Percentiles rank a stretch among this genome's conserved stretches.
Conservation (phyloP, 2,888 invertebrate genomes). For the Chrysina gloriosa region DNA sequence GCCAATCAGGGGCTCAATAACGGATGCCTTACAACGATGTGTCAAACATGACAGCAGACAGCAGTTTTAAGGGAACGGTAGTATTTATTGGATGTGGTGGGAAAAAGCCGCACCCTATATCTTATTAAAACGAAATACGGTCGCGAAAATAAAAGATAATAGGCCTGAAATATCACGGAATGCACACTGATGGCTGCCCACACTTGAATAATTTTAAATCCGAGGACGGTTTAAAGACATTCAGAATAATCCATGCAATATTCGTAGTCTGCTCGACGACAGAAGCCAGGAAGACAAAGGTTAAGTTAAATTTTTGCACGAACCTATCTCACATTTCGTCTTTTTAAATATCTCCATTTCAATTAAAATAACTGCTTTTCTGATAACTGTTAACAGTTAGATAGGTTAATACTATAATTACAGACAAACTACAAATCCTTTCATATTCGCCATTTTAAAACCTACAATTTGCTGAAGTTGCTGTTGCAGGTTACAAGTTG, state of each 20-base stretch:
- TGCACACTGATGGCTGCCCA: conserved; percentile 69
- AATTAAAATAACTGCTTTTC: too few species aligned
- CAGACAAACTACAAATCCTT: too few species aligned
- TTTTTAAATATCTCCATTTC: too few species aligned
- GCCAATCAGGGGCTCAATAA: conserved; percentile 15
- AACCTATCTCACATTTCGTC: too few species aligned
- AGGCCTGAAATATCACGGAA: conserved; percentile 13
- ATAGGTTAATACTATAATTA: too few species aligned
- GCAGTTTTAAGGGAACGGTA: conserved; percentile 37
- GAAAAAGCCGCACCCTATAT: conserved; percentile 37
- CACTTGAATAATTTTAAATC: conserved; percentile 85
- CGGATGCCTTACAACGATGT: conserved; percentile 5
- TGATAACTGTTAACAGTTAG: too few species aligned
- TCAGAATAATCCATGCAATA: conserved; percentile 81
- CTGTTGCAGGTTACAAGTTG: too few species aligned
- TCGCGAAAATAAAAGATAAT: conserved; percentile 23
- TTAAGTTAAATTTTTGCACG: conserved; percentile 20
- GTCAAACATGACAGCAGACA: conserved; percentile 27
- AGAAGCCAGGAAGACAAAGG: conserved; percentile 87
- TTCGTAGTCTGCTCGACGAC: conserved; percentile 85
- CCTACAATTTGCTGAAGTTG: too few species aligned
- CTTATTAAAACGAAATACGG: conserved; percentile 25
- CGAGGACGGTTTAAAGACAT: conserved; percentile 70
- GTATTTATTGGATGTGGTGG: conserved; percentile 33
- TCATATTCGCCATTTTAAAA: too few species aligned